A percentile compares a stretch with the other conserved stretches of the same genome.
These are phyloP conservation scores for Pan troglodytes DNA, from an alignment of 2,113 vertebrate genomes.

Conservation along the genomic window NHGRI_mPanTro3-v2.1_pri NC_086015.1:178803501-178804000, in stretches of 20 bases:
- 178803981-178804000: slow-evolving; percentile 17
- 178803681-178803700: not conserved
- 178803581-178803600: not conserved
- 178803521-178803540: not conserved
- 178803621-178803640: not conserved
- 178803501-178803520: not conserved
- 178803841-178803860: not conserved
- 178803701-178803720: not conserved
- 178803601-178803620: not conserved
- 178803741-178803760: not conserved
- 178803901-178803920: not conserved
- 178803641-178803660: not conserved
- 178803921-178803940: not conserved
- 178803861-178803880: not conserved
- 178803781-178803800: not conserved
- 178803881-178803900: not conserved
- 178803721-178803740: not conserved
- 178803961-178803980: not conserved
- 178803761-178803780: not conserved
- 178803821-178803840: not conserved
- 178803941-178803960: not conserved
- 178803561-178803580: not conserved
- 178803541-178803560: not conserved
- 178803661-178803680: not conserved
- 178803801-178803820: not conserved